Evolutionary conservation across 2,888 invertebrate genomes (phyloP), one percentile per base, ranked within the genome.

Genomic region (Ormyrus nitidulus): DNA sequence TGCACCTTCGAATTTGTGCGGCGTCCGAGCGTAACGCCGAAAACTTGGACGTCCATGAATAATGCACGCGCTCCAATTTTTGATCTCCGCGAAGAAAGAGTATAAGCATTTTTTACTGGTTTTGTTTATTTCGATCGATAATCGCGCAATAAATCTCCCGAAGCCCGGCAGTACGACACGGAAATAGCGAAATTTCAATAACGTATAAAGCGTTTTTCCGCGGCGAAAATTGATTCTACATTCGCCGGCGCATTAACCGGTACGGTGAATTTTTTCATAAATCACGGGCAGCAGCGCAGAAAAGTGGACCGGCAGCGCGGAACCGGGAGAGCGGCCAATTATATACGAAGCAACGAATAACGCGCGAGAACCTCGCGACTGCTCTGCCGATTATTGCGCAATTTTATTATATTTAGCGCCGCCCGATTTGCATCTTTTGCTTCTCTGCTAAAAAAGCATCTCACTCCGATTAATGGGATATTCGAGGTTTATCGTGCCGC

Each of bases 351-450:
- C 48, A 54, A 48, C 64, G 64, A 73, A 73, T 73, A 73, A 54
- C 61, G 53, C 54, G 11, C 51, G 51, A 71, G 51, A 71, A 64
- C 46, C 34, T 34, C 34, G 51, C 10, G 0, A 48, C 53, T 6
- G 19, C 11, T 51, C 11, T 51, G 51, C 51, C 71, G 71, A 62
- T 62, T 44, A 54, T 61, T 62, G 34, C 72, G 44, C 62, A 54
- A 73, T 73, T 73, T 73, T 54, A 73, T 64, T 53, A 73, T 54
- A n/a, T n/a, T n/a, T n/a, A 54, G 34, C n/a, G 5, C 51, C 51
- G 19, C 11, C 9, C 11, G 61, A 51, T 61, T 61, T 72, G 58
- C 56, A 58, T 61, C 11, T 72, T 61, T 72, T 72, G 13, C n/a
- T 9, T 8, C 46, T 49, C 34, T 58, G 10, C 59, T 11, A 59